Conservation (phyloP, 2,797 vertebrate genomes). For the Acestrorhynchus altus region DNA sequence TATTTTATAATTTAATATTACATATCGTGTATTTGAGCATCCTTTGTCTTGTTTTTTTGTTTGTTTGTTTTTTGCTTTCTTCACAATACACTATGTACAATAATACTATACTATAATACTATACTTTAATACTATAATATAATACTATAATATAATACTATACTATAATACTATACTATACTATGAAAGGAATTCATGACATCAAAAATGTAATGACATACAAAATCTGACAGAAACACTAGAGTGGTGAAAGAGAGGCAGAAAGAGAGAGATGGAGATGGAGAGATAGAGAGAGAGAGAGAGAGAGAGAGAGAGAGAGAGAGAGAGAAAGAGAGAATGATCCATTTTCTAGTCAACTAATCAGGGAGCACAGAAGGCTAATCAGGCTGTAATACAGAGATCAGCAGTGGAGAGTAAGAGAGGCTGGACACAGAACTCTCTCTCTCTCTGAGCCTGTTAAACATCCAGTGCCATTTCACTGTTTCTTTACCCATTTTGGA, state of each 20-base stretch:
- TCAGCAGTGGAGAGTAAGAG: conserved; percentile 22
- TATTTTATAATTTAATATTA: too few relatives aligned
- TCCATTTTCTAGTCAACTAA: conserved; percentile 53
- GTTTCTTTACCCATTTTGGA: conserved; percentile 86
- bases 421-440: conserved; percentile 27
- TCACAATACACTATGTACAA: too few relatives aligned
- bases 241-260: conserved; percentile 51
- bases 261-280: background rate
- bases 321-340: conserved; percentile 31
- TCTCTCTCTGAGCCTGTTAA: conserved; percentile 36
- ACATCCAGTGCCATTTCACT: conserved; percentile 71
- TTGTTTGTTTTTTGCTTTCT: too few relatives aligned
- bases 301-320: conserved; percentile 10
- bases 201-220: background rate
- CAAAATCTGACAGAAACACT: conserved; percentile 25
- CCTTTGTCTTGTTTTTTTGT: too few relatives aligned
- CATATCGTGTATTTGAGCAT: too few relatives aligned
- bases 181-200: too few relatives aligned
- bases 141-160: too few relatives aligned
- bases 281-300: conserved; percentile 6
- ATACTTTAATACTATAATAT: too few relatives aligned
- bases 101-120: too few relatives aligned
- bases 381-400: conserved; percentile 53
- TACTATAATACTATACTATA: too few relatives aligned
- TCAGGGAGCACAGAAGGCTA: conserved; percentile 54